Evolutionary conservation across 2,797 vertebrate species (phyloP).

Genomic region (Anniella stebbinsi): DNA sequence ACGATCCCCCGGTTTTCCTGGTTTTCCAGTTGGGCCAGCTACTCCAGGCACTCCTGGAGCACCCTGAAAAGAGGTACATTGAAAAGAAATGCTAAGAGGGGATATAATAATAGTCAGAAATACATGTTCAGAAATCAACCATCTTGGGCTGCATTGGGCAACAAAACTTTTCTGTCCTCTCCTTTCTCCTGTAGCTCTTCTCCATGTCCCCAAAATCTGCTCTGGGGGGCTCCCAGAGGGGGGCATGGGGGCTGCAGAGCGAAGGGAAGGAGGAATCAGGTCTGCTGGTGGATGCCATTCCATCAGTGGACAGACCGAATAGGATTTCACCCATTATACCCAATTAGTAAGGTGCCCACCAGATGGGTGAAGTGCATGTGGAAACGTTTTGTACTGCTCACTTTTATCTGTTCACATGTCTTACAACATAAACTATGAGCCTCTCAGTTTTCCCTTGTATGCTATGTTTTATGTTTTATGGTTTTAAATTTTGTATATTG

Average conservation of each 20-base stretch:
- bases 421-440: background rate
- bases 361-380: background rate
- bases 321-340: background rate
- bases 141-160: background rate
- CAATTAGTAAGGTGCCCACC: background rate
- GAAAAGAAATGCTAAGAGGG: conserved; percentile 43
- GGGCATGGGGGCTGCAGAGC: no score
- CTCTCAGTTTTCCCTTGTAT: background rate
- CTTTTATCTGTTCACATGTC: background rate
- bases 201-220: background rate
- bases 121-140: background rate
- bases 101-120: background rate
- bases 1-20: conserved; percentile 89
- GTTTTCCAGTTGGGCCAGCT: conserved; percentile 86
- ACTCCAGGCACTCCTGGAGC: conserved; percentile 90
- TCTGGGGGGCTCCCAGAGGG: background rate
- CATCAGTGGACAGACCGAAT: background rate
- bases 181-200: background rate
- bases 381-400: background rate
- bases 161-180: background rate
- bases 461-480: no score
- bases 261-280: no score
- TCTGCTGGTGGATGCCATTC: background rate
- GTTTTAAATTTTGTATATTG: no score
- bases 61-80: conserved; percentile 81